Evolutionary conservation across 2,888 invertebrate species (phyloP), one percentile per base, ranked within the genome.

Genomic region (Cerastis leucographa): DNA sequence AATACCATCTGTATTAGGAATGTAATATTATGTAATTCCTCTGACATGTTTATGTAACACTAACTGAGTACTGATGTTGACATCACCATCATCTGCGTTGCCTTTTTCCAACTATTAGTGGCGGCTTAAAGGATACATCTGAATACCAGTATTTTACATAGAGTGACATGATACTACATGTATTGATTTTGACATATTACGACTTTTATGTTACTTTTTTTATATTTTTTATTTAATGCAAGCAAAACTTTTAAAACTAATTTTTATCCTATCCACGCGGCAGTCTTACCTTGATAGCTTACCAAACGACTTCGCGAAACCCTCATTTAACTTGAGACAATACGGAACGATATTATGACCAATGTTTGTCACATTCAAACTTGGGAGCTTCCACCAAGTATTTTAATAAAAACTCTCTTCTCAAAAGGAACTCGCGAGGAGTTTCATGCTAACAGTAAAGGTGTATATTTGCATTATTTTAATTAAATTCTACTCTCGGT

Each of bases 381-480:
- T 89, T 86, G 64, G 72, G 29, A 84, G 81, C 83, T 89, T 83
- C 80, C 77, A 71, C 77, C 82, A 90, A 90, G 90, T 89, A 90
- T 91, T 91, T 91, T 91, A 91, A 92, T 92, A 92, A 91, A 91
- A 92, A 88, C 69, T 87, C 81, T 81, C 65, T 70, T 67, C 83
- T 86, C 80, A 83, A 89, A 90, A 87, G 87, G 84, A 88, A 87
- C 79, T 87, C 72, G 80, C 85, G 62, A 82, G 76, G 75, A 89
- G 85, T 87, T 87, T 81, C 81, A 78, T 83, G 71, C 79, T 87
- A 78, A 75, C 70, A 82, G 85, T 86, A 82, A 89, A 92, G 91
- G 91, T 92, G 91, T 91, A 90, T 88, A 92, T 93, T 94, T 93
- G 92, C 92, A 94, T 92, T 90, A 89, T 91, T 93, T 93, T 92